Base-by-base conservation (phyloP, 2,113 vertebrate genomes). In the Pungitius pungitius region DNA sequence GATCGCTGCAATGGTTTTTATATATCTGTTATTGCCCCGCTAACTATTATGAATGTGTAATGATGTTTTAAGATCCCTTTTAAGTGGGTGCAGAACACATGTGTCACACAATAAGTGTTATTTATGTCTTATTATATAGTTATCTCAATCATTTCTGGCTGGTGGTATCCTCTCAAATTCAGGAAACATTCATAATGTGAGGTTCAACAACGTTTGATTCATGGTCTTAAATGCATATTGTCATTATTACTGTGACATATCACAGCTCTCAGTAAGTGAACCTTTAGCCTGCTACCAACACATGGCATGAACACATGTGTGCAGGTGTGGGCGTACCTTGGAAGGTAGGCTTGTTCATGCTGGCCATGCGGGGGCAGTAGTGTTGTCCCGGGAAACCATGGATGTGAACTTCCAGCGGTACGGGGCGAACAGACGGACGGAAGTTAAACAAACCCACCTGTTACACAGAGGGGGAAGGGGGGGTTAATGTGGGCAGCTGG, bases 381-480 rank as follows among this genome's bases (percentile, higher is more conserved):
- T 99, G 97, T 76, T 99, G 98, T 11, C 98, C 98, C 10, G 98
- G 98, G 88, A 99, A 99, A 33, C 97, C 98, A 0, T 98, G 95
- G 86, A 99, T 98, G 87, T 99, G 98, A 67, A 99, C 97, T 87
- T 99, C 98, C 81, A 99, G 90, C 0, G 97, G 97, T 80, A 99
- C 97, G 0, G 97, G 97, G 27, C 97, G 96, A n/a, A 99, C 98
- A 3, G 97, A 99, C 0, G 97, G 97, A 18, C 97, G 95, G 91
- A 99, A 99, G 91, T 99, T 99, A 94, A 99, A 99, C 78, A 99
- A 92, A 65, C 97, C 97, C 94, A 96, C 94, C 98, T 99, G 89
- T 22, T 90, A 85, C 61, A 74, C 59, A 75, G 30, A 81, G 45
- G 5, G 68, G 55, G 20, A 57, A 14, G 43, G 43, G 51, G 15